These are phyloP conservation scores for Laupala kohalensis DNA, from an alignment of 1,140 invertebrate genomes.

Conservation along the genomic window DNA sequence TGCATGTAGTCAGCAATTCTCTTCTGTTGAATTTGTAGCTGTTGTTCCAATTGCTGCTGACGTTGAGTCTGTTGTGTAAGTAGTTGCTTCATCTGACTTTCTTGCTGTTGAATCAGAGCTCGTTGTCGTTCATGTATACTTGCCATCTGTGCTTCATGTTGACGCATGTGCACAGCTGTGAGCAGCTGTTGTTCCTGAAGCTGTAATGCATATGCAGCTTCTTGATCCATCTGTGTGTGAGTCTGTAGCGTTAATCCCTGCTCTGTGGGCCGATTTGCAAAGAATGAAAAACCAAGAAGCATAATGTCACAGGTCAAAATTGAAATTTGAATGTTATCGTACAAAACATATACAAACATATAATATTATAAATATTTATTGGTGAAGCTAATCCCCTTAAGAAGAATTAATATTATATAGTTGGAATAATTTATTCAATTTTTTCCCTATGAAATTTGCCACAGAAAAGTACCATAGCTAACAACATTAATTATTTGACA, in stretches of 20 bases:
- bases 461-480: too few species aligned
- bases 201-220: constrained; percentile 1
- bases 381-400: too few species aligned
- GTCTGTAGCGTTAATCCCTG: not conserved
- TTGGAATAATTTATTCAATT: too few species aligned
- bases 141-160: constrained; percentile 6
- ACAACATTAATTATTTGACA: too few species aligned
- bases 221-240: constrained; percentile 1
- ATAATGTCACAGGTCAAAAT: too few species aligned
- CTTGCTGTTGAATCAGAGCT: constrained; percentile 2
- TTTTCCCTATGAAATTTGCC: too few species aligned
- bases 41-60: constrained; percentile 3
- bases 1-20: constrained; percentile 5
- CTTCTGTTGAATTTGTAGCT: constrained; percentile 4
- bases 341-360: too few species aligned
- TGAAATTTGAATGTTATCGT: too few species aligned
- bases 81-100: constrained; percentile 3
- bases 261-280: not conserved
- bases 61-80: constrained; percentile 2
- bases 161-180: constrained; percentile 5
- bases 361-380: too few species aligned
- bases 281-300: too few species aligned
- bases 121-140: constrained; percentile 4
- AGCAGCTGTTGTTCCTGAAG: constrained; percentile 8
- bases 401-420: too few species aligned